phyloP scores from a whole-genome alignment of 2,888 invertebrate species.

The Stenodema calcarata region DNA sequence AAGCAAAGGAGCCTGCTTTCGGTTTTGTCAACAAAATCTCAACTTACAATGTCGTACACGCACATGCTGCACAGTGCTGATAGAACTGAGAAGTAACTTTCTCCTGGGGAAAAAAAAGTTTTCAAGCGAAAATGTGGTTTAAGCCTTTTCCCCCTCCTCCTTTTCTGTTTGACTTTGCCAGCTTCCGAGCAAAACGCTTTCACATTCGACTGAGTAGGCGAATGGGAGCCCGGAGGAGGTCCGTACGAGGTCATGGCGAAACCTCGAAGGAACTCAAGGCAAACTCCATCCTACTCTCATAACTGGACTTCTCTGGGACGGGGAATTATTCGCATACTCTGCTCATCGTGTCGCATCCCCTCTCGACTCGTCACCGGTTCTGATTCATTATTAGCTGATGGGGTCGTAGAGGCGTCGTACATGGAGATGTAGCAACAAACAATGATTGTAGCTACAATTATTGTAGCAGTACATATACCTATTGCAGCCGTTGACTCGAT shows the following conservation, averaged over 20 bases:
- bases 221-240: neutral
- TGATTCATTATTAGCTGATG: too few species aligned
- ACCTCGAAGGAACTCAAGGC: conserved; percentile 30
- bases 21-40: neutral
- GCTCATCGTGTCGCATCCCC: neutral
- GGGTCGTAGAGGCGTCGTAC: too few species aligned
- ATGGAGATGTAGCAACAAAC: too few species aligned
- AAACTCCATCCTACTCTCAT: conserved; percentile 26
- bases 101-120: neutral
- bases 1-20: too few species aligned
- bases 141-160: neutral
- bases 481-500: too few species aligned
- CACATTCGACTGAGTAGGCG: neutral
- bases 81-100: neutral
- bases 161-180: neutral
- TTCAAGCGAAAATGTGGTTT: neutral
- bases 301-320: neutral
- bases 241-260: conserved; percentile 21
- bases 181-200: conserved; percentile 5
- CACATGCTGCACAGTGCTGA: neutral
- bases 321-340: neutral
- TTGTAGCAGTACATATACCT: too few species aligned
- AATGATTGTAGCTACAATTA: too few species aligned
- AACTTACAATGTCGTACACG: neutral
- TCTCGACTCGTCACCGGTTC: too few species aligned